Percentiles rank a stretch among this genome's conserved stretches.
Conservation (phyloP, 2,888 invertebrate species). For the Macropis europaea region DNA sequence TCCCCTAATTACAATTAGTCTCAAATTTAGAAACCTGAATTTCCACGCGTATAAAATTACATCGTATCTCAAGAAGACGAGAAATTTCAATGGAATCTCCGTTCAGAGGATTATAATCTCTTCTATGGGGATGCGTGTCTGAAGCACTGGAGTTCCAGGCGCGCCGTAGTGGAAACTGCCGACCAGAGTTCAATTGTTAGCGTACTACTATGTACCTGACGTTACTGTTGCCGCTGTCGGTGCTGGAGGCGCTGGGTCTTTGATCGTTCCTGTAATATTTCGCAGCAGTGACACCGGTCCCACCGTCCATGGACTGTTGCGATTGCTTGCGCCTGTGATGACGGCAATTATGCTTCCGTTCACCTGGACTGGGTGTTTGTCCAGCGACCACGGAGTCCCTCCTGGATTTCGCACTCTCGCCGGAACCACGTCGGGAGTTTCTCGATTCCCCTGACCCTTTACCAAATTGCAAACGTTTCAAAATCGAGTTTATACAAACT, state of each 20-base stretch:
- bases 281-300: slow-evolving; percentile 67
- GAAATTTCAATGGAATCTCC: no score
- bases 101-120: no score
- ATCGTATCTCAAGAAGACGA: no score
- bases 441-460: slow-evolving; percentile 84
- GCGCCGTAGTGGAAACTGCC: not conserved
- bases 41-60: no score
- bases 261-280: slow-evolving; percentile 85
- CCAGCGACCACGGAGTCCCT: slow-evolving; percentile 83
- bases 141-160: no score
- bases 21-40: no score
- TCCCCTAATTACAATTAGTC: no score
- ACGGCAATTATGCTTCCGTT: slow-evolving; percentile 75
- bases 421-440: slow-evolving; percentile 84
- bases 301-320: slow-evolving; percentile 74
- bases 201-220: slow-evolving; percentile 66
- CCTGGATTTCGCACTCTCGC: slow-evolving; percentile 86
- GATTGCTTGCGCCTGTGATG: slow-evolving; percentile 78
- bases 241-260: slow-evolving; percentile 87
- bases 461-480: no score
- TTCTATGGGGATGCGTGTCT: no score
- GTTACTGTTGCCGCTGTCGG: slow-evolving; percentile 79
- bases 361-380: slow-evolving; percentile 68
- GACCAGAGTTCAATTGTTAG: not conserved
- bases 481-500: no score